phyloP scores from a whole-genome alignment of 2,113 vertebrate genomes.

The Megaceryle torquata region DNA sequence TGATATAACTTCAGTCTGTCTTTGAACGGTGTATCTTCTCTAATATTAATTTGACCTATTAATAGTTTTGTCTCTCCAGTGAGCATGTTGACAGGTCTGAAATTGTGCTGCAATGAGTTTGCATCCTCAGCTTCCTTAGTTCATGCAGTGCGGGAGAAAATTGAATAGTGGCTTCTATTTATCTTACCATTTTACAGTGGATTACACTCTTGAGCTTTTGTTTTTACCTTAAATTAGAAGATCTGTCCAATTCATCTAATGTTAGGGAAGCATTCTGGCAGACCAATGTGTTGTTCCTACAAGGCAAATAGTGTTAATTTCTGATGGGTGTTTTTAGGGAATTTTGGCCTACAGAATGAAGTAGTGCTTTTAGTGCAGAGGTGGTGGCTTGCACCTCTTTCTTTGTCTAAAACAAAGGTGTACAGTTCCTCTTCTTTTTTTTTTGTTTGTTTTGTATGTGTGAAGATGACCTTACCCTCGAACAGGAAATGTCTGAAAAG shows the following conservation, averaged over 20 bases:
- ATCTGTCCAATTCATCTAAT: neutral
- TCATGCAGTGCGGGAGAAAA: neutral
- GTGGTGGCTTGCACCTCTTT: neutral
- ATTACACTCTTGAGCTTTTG: neutral
- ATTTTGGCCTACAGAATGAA: neutral
- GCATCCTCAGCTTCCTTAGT: neutral
- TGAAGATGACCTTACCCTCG: constrained; percentile 52
- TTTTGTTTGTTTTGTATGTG: neutral
- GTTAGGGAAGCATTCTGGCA: neutral
- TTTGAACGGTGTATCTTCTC: neutral
- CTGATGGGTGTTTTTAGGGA: neutral
- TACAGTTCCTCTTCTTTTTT: neutral
- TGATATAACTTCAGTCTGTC: neutral
- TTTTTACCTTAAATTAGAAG: neutral
- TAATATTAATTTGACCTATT: neutral
- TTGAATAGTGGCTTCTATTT: neutral
- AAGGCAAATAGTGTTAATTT: neutral
- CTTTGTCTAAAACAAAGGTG: neutral
- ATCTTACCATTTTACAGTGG: neutral
- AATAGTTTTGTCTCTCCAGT: neutral
- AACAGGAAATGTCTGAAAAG: constrained; percentile 53
- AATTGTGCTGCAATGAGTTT: neutral
- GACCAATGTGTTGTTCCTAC: neutral
- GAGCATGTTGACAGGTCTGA: neutral
- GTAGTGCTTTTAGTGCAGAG: neutral